These are phyloP conservation scores for Atrina japonica DNA, from an alignment of 2,888 invertebrate genomes.

Conservation along the genomic window DNA sequence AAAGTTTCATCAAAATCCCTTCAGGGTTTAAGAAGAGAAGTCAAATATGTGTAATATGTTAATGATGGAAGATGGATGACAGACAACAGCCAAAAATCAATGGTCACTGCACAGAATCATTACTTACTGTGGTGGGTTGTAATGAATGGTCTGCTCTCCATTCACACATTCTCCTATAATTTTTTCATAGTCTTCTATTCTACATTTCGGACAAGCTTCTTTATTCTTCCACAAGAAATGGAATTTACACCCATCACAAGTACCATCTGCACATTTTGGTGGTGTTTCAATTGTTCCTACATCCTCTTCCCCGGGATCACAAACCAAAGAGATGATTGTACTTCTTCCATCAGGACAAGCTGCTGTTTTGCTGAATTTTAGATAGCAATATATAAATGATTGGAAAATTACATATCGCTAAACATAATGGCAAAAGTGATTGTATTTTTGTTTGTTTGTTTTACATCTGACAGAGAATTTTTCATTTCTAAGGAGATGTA, in stretches of 20 bases:
- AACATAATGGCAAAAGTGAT: background rate
- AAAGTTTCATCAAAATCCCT: no score
- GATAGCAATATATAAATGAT: no score
- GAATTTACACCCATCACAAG: constrained; percentile 85
- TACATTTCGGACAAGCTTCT: constrained; percentile 83
- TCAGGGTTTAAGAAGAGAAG: no score
- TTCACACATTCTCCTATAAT: constrained; percentile 83
- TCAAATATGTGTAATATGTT: no score
- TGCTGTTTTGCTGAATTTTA: constrained; percentile 78
- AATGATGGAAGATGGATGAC: no score
- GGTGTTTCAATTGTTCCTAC: constrained; percentile 80
- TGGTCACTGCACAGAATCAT: no score
- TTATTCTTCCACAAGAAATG: constrained; percentile 82
- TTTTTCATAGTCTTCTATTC: constrained; percentile 74
- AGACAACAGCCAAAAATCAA: no score
- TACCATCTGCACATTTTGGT: constrained; percentile 83
- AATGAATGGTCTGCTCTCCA: constrained; percentile 83
- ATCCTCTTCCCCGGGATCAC: constrained; percentile 79
- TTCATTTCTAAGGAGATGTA: no score
- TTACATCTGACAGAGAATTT: no score
- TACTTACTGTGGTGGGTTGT: constrained; percentile 75
- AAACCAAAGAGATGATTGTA: constrained; percentile 83
- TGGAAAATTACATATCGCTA: background rate
- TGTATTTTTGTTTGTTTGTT: no score
- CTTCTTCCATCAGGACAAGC: constrained; percentile 83